Evolutionary conservation across 2,888 invertebrate species (phyloP), one percentile per base, ranked within the genome.

Genomic region (Acronicta psi): DNA sequence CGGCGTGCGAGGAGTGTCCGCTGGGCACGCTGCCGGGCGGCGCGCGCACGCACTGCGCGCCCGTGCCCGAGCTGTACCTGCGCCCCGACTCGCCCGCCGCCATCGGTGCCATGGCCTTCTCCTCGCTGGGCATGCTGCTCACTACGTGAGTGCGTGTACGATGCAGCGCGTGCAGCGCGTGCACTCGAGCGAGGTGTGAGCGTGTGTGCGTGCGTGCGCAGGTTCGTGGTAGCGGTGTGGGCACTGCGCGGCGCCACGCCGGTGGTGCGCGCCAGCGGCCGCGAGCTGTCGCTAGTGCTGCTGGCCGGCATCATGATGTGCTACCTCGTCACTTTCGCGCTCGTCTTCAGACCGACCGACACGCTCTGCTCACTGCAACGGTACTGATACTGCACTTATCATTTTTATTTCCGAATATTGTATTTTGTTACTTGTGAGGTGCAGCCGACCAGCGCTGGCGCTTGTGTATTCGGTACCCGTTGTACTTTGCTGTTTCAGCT

Each of bases 191-290:
- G 8, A 11, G 4, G 34, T 5, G 18, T 38, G 46, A 7, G n/a
- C 3, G 17, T 10, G n/a, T n/a, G 49, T 16, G 57, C 37, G 23
- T 9, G 18, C 44, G 42, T 34, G 23, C 34, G 45, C 84, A 91
- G 93, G 56, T 95, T 96, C 85, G 97, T 98, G 46, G 95, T 95
- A 47, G 95, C 95, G 38, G 96, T 98, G 60, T 98, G 98, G 94
- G 93, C 97, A 70, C 95, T 96, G 66, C 96, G 97, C 92, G 97
- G 98, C 87, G 96, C 97, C 84, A 99, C 99, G 13, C 99, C 99
- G 1, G 98, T 99, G 64, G 99, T 99, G 45, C 96, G 99, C 79
- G 99, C 99, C 3, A 98, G 98, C 13, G 99, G 99, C 16, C 95
- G 98, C 59, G 98, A 98, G 91, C 93, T 98, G 60, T 97, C 97